Evolutionary conservation across 2,113 vertebrate genomes (phyloP), one percentile per base, ranked within the genome.

Genomic region (Petroica traversi): DNA sequence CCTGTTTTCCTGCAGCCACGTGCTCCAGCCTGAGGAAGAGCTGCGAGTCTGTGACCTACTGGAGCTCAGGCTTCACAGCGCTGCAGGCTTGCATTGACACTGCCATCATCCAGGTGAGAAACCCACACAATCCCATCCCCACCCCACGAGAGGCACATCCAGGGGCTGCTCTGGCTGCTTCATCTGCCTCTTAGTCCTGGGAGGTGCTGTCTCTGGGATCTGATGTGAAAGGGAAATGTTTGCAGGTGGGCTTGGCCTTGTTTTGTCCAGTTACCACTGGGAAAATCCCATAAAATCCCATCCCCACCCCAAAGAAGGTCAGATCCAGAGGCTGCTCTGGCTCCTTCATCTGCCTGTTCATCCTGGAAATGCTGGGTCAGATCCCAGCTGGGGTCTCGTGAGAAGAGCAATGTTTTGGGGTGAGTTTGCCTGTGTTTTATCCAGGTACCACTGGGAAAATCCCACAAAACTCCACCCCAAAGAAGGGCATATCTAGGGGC

Each of bases 41-140:
- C 2, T 99, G 99, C 40, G 98, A 98, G 69, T 99, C 99, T 0
- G 98, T 98, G 24, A 98, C 98, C 6, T 99, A 99, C 96, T 99
- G 99, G 99, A 98, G 98, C 78, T 99, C 99, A 0, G 99, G 99
- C 3, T 99, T 99, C 78, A 96, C 97, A 3, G 98, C 98, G 33
- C 98, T 99, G 33, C 99, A 99, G 92, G 98, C 98, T 24, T 97
- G 98, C 52, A 99, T 99, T 6, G 98, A 99, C 41, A 98, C 99
- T 14, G 98, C 99, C 36, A 99, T 99, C 88, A 99, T 99, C 79
- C 98, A 99, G 99, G 99, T 99, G 5, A 14, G 5, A 4, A 18
- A 24, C 41, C 3, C 40, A 23, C 1, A 5, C 28, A 19, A 25
- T 3, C 34, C 57, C 36, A 9, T 5, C 24, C 23, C 9, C 17